phyloP scores from a whole-genome alignment of 2,888 invertebrate genomes.

The Scaptomyza caliginosa region DNA sequence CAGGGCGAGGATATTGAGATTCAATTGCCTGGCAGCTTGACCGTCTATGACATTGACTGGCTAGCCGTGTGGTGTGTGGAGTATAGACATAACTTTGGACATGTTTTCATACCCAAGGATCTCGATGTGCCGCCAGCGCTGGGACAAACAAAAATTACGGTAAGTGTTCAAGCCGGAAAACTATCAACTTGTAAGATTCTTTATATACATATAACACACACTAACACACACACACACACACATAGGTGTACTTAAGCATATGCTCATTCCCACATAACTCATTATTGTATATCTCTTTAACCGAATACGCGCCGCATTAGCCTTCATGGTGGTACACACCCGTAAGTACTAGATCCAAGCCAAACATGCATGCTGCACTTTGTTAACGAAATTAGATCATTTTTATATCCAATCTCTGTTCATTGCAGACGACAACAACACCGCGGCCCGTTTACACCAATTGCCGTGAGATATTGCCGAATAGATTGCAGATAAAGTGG shows the following conservation, averaged over 20 bases:
- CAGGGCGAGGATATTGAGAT: constrained; percentile 96
- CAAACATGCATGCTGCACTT: constrained; percentile 50
- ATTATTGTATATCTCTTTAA: constrained; percentile 75
- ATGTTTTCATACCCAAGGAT: constrained; percentile 93
- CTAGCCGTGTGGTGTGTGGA: constrained; percentile 96
- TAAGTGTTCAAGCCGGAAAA: constrained; percentile 84
- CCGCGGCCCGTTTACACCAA: constrained; percentile 89
- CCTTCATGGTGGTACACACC: constrained; percentile 97
- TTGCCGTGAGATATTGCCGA: constrained; percentile 93
- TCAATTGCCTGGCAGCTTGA: constrained; percentile 92
- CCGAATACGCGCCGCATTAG: constrained; percentile 85
- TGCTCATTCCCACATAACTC: constrained; percentile 61
- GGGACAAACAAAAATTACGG: constrained; percentile 95
- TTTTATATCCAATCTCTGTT: constrained; percentile 16
- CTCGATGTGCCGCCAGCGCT: constrained; percentile 95
- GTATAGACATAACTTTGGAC: constrained; percentile 95
- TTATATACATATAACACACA: neutral
- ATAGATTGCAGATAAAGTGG: constrained; percentile 94
- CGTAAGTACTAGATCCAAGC: constrained; percentile 87
- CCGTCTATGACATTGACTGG: constrained; percentile 96
- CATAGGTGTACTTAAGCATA: constrained; percentile 52
- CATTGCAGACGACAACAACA: constrained; percentile 90
- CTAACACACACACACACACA: constrained; percentile 8
- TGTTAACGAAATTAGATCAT: too few relatives aligned
- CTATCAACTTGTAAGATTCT: neutral